Conservation (phyloP, 1,140 invertebrate species). For the Chironomus tepperi region DNA sequence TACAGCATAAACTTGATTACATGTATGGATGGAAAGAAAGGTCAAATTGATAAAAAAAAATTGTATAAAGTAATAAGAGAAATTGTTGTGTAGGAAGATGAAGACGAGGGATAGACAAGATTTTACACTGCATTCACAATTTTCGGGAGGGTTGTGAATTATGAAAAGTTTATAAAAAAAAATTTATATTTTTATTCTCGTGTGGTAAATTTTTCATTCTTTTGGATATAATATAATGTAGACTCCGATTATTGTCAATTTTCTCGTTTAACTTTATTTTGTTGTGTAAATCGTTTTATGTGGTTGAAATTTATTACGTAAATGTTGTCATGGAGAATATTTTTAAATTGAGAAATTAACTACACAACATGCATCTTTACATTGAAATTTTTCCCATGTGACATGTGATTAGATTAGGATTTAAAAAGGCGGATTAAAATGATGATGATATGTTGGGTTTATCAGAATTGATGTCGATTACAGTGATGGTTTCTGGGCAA, state of each 20-base stretch:
- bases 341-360: constrained; percentile 15
- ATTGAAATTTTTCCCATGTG: no score
- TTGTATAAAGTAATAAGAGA: no score
- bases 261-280: constrained; percentile 14
- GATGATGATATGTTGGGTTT: no score
- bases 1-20: constrained; percentile 23
- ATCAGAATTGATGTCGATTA: no score
- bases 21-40: constrained; percentile 15
- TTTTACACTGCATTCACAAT: constrained; percentile 2
- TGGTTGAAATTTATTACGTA: neutral
- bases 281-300: neutral
- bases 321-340: no score
- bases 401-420: no score
- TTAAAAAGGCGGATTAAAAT: no score
- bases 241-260: constrained; percentile 13
- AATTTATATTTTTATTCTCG: neutral
- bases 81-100: no score
- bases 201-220: neutral
- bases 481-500: no score
- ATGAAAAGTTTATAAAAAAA: constrained; percentile 14
- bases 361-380: neutral
- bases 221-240: neutral
- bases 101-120: neutral
- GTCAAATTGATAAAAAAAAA: constrained; percentile 19
- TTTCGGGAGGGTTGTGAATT: neutral